Evolutionary conservation across 2,113 vertebrate species (phyloP), one percentile per base, ranked within the genome.

Genomic region (Anthoscopus minutus): DNA sequence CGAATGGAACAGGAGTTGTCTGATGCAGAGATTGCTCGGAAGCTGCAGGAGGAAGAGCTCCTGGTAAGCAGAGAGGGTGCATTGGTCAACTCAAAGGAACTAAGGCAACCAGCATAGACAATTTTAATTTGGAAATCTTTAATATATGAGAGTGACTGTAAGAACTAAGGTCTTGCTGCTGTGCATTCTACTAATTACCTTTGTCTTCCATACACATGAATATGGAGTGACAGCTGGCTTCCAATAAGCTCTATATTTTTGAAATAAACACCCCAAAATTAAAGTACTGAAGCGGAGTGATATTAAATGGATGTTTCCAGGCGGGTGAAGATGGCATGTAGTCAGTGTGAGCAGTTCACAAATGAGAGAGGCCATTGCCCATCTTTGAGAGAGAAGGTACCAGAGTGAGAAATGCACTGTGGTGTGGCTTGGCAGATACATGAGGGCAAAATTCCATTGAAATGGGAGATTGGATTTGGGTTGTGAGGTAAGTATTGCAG

Each of bases 21-120:
- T 69, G 99, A 99, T 98, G 97, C 99, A 72, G 99, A 99, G 96
- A 99, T 99, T 61, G 99, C 99, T 78, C 98, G 98, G 86, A 99
- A 93, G 78, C 91, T 99, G 78, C 99, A 99, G 70, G 98, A 99
- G 58, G 98, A 99, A 87, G 99, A 99, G 92, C 93, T 99, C 21
- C 97, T 98, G 98, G 99, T 99, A 85, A 97, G 98, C 20, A 48
- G 21, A 84, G 24, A 37, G 45, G 28, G 2, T 67, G 22, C 18
- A 5, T 47, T 84, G 58, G 15, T 50, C 51, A 67, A 2, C 27
- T 79, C 0, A 0, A 74, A 84, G 38, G 35, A 78, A 10, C 45
- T 42, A 42, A 80, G 31, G 13, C 58, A 62, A 23, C 38, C 51
- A 67, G 27, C 4, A 7, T 2, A 28, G 37, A 24, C 54, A 77